Conservation (phyloP, 1,140 invertebrate genomes). For the Pseudomyrmex sp. region DNA sequence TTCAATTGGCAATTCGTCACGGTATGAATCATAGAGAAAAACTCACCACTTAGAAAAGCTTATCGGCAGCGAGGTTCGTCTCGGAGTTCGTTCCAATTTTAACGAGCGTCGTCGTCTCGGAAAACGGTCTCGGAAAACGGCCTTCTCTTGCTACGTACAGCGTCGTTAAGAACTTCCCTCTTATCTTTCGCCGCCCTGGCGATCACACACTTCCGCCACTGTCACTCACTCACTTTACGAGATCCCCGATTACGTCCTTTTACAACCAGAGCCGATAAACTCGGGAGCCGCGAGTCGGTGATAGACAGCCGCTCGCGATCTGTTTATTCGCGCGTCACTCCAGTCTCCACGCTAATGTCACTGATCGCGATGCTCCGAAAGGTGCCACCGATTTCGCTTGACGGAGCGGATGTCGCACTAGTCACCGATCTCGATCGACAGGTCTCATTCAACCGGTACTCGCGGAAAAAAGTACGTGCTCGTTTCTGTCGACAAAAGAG, state of each 20-base stretch:
- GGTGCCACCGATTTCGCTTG: slow-evolving; percentile 16
- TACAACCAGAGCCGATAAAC: slow-evolving; percentile 31
- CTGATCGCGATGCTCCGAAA: slow-evolving; percentile 22
- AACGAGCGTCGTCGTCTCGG: slow-evolving; percentile 33
- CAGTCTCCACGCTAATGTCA: background rate
- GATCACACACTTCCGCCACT: slow-evolving; percentile 60
- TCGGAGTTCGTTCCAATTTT: background rate
- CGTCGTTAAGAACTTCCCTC: slow-evolving; percentile 43
- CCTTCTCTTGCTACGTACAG: slow-evolving; percentile 21
- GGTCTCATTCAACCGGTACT: background rate
- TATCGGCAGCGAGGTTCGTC: slow-evolving; percentile 17
- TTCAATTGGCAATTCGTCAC: background rate
- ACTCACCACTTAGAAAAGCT: slow-evolving; percentile 45
- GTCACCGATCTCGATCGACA: slow-evolving; percentile 20
- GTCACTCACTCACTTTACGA: slow-evolving; percentile 61
- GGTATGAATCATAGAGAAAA: background rate
- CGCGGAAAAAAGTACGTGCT: background rate
- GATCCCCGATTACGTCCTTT: slow-evolving; percentile 42
- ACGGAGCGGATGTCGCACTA: slow-evolving; percentile 8
- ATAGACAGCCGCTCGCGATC: slow-evolving; percentile 43
- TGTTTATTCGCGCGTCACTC: slow-evolving; percentile 50
- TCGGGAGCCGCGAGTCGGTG: slow-evolving; percentile 28
- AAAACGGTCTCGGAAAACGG: background rate
- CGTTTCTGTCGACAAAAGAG: background rate
- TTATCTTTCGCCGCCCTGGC: slow-evolving; percentile 41